Base-by-base conservation (phyloP, 2,113 vertebrate genomes). In the Bubo scandiacus region DNA sequence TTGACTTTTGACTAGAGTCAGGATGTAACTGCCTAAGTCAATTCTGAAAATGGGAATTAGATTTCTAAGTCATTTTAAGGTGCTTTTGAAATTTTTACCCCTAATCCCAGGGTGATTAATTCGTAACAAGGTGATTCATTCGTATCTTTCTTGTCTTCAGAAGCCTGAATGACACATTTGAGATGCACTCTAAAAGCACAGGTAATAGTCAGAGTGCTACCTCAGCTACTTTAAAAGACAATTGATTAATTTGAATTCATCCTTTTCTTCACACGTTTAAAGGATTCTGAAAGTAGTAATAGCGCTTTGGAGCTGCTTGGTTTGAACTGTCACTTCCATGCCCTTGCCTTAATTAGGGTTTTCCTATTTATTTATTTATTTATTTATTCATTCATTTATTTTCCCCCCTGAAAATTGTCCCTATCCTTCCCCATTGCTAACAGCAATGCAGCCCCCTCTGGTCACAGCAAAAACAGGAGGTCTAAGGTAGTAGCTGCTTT, bases 161-260 rank as follows among this genome's bases (percentile, higher is more conserved):
- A 75, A 94, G 86, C 74, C 89, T 96, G 86, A 97, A 95, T 91
- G 94, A 96, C 92, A 97, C 77, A 61, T 92, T 91, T 87, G 94
- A 94, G 89, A 92, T 91, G 84, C 79, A 88, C 91, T 95, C 74
- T 96, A 96, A 97, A 97, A 95, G 95, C 92, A 92, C 87, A 95
- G 81, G 88, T 97, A 96, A 95, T 97, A 97, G 95, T 94, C 94
- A 84, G 87, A 92, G 94, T 92, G 87, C 91, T 85, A 93, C 89
- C 89, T 97, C 92, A 97, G 89, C 94, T 90, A 87, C 85, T 96
- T 96, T 95, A 88, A 94, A 91, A 95, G 92, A 95, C 94, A 89
- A 91, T 86, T 96, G 81, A 96, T 96, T 97, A 94, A 96, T 96
- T 95, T 96, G 87, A 95, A 97, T 90, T 95, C 94, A 95, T 81